A percentile compares a stretch with the other conserved stretches of the same genome.
Conservation (phyloP, 2,888 invertebrate species). For the Coecobrya sp. region DNA sequence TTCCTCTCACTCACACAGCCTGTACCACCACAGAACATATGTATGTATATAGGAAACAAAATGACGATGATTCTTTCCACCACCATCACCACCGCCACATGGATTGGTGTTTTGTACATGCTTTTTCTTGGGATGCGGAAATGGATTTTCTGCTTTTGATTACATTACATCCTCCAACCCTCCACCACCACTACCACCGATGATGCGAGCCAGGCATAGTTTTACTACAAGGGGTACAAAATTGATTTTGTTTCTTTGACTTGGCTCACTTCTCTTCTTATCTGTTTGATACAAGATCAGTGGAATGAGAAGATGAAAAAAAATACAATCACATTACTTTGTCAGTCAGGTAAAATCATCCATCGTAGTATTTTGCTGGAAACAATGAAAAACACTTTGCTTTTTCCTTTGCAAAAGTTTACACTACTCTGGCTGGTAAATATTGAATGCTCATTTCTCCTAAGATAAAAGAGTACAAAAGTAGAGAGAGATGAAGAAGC, state of each 20-base stretch:
- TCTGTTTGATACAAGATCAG: neutral
- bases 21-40: neutral
- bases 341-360: neutral
- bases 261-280: neutral
- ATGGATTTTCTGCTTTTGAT: constrained; percentile 45
- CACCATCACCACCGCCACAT: constrained; percentile 7
- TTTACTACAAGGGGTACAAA: constrained; percentile 17
- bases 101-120: constrained; percentile 21
- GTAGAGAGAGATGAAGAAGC: neutral
- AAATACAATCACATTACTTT: neutral
- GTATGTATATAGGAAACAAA: neutral
- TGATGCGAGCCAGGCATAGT: constrained; percentile 6
- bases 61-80: constrained; percentile 13
- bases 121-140: constrained; percentile 24
- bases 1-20: constrained; percentile 54
- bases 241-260: constrained; percentile 21
- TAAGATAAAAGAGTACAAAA: neutral
- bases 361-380: neutral
- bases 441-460: neutral
- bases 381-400: neutral
- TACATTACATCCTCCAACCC: constrained; percentile 24
- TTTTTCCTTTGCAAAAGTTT: neutral
- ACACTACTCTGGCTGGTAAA: too few relatives aligned
- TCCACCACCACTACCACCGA: neutral
- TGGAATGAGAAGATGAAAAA: neutral